A percentile compares a stretch with the other conserved stretches of the same genome.
These are phyloP conservation scores for Perca fluviatilis DNA, from an alignment of 2,113 vertebrate species.

Conservation along the genomic window DNA sequence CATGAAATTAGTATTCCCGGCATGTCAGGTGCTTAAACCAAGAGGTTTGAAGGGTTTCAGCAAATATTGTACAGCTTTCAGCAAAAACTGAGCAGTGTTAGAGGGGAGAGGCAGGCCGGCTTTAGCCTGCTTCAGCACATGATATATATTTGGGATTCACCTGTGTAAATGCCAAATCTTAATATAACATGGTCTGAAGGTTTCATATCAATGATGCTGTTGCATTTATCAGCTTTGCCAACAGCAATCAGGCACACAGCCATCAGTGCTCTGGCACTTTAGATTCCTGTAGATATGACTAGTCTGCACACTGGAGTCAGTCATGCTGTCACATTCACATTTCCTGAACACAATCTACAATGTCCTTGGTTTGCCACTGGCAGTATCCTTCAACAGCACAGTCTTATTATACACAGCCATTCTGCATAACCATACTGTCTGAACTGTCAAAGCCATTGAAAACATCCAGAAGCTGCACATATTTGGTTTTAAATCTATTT, in stretches of 20 bases:
- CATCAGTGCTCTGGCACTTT: background rate
- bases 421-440: background rate
- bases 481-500: background rate
- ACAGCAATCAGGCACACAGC: background rate
- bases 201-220: background rate
- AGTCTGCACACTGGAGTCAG: background rate
- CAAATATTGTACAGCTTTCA: background rate
- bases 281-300: slow-evolving; percentile 2
- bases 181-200: background rate
- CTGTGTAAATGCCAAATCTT: background rate
- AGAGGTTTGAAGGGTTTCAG: slow-evolving; percentile 26
- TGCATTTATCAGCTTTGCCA: background rate
- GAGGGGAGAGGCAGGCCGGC: background rate
- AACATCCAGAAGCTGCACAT: background rate
- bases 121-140: background rate
- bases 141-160: background rate
- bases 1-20: slow-evolving; percentile 54
- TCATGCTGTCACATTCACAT: background rate
- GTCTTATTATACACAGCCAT: background rate
- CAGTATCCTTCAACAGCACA: background rate
- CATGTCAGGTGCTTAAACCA: slow-evolving; percentile 38
- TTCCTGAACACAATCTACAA: background rate
- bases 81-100: background rate
- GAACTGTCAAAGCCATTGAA: background rate
- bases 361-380: background rate